phyloP scores from a whole-genome alignment of 2,888 invertebrate species.

The Ecliptopera silaceata region DNA sequence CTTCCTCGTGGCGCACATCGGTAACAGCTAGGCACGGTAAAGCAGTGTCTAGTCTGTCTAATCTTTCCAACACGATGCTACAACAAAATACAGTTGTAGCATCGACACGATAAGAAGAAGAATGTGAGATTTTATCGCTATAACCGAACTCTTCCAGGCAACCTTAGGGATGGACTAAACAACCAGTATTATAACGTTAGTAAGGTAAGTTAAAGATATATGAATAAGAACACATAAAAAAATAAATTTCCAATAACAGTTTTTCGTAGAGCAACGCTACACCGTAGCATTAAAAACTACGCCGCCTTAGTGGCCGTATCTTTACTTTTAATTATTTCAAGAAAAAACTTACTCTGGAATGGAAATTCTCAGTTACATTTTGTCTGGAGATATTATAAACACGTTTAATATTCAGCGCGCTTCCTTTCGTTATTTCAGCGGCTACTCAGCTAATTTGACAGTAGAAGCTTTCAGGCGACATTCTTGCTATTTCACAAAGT shows the following conservation, averaged over 20 bases:
- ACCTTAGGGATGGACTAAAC: no score
- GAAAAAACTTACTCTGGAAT: slow-evolving; percentile 36
- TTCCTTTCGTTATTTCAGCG: slow-evolving; percentile 49
- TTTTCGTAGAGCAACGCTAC: not conserved
- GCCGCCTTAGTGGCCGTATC: slow-evolving; percentile 5
- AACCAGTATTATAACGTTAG: no score
- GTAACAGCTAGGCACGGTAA: no score
- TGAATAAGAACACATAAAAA: no score
- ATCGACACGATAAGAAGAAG: no score
- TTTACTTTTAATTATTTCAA: slow-evolving; percentile 37
- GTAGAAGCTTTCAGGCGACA: slow-evolving; percentile 39
- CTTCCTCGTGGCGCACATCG: no score
- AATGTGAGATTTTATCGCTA: no score
- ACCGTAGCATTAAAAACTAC: not conserved
- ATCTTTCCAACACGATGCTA: no score
- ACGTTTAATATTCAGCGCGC: slow-evolving; percentile 49
- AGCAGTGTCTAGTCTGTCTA: no score
- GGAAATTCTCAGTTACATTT: slow-evolving; percentile 40
- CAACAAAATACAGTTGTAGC: no score
- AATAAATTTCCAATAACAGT: not conserved
- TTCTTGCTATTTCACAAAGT: slow-evolving; percentile 24
- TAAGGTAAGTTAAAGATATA: no score
- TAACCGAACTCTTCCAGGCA: no score
- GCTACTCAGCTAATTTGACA: slow-evolving; percentile 49
- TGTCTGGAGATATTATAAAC: slow-evolving; percentile 39